Percentiles rank a stretch among this genome's conserved stretches.
phyloP scores from a whole-genome alignment of 2,113 vertebrate species.

The Dasyprocta punctata region DNA sequence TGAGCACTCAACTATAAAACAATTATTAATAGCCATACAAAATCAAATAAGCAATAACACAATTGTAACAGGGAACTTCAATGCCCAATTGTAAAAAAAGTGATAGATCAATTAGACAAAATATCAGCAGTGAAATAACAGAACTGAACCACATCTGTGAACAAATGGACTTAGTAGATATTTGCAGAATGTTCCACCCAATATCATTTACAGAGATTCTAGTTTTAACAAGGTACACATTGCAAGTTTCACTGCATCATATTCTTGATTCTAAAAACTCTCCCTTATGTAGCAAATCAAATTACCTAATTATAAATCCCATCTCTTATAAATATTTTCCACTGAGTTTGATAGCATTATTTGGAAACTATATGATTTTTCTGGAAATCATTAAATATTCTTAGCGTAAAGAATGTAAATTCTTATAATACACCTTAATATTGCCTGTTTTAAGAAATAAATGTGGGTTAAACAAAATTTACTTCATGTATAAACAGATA shows the following conservation, averaged over 20 bases:
- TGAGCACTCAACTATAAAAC: too few relatives aligned
- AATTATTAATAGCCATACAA: too few relatives aligned
- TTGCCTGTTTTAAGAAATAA: slow-evolving; percentile 66
- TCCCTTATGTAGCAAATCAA: background rate
- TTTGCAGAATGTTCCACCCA: too few relatives aligned
- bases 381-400: slow-evolving; percentile 61
- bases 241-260: background rate
- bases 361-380: slow-evolving; percentile 61
- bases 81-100: too few relatives aligned
- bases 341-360: slow-evolving; percentile 30
- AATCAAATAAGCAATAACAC: too few relatives aligned
- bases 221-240: background rate
- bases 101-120: too few relatives aligned
- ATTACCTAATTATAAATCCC: slow-evolving; percentile 58
- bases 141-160: too few relatives aligned
- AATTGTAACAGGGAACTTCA: too few relatives aligned
- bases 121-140: too few relatives aligned
- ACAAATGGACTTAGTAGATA: too few relatives aligned
- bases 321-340: slow-evolving; percentile 31
- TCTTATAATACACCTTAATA: slow-evolving; percentile 54
- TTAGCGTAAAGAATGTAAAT: slow-evolving; percentile 57
- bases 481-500: slow-evolving; percentile 71
- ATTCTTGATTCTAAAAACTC: background rate
- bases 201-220: background rate
- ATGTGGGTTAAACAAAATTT: slow-evolving; percentile 67